A percentile compares a stretch with the other conserved stretches of the same genome.
Conservation (phyloP, 2,888 invertebrate species). For the Linnaemya vulpina region DNA sequence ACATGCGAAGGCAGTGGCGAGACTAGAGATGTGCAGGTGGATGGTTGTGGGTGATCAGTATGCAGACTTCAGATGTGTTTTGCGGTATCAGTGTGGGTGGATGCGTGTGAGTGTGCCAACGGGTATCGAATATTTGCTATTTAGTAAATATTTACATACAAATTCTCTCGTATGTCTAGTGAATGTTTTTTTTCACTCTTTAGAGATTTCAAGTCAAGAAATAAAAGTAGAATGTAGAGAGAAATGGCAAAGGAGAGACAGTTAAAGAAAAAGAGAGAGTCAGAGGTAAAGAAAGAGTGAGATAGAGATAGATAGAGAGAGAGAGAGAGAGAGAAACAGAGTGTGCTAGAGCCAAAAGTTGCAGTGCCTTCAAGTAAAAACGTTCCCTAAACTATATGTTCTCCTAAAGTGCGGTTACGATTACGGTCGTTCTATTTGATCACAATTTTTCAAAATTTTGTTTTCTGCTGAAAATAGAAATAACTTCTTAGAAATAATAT, state of each 20-base stretch:
- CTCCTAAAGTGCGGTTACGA: slow-evolving; percentile 61
- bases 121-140: slow-evolving; percentile 38
- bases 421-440: slow-evolving; percentile 53
- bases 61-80: neutral
- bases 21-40: slow-evolving; percentile 5
- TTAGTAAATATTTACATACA: slow-evolving; percentile 13
- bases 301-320: slow-evolving; percentile 28
- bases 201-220: slow-evolving; percentile 29
- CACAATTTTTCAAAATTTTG: slow-evolving; percentile 42
- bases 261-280: too few relatives aligned
- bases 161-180: slow-evolving; percentile 40
- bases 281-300: slow-evolving; percentile 29
- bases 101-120: slow-evolving; percentile 50
- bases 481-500: slow-evolving; percentile 53
- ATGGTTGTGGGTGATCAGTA: slow-evolving; percentile 36
- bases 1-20: slow-evolving; percentile 25
- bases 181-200: slow-evolving; percentile 18
- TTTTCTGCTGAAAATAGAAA: slow-evolving; percentile 62
- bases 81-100: slow-evolving; percentile 33
- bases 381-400: slow-evolving; percentile 64
- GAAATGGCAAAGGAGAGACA: slow-evolving; percentile 13
- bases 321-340: slow-evolving; percentile 30
- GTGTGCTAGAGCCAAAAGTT: slow-evolving; percentile 74
- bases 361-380: slow-evolving; percentile 66
- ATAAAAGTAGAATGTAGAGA: slow-evolving; percentile 19